phyloP scores from a whole-genome alignment of 2,113 vertebrate species.

The Chloebia gouldiae region DNA sequence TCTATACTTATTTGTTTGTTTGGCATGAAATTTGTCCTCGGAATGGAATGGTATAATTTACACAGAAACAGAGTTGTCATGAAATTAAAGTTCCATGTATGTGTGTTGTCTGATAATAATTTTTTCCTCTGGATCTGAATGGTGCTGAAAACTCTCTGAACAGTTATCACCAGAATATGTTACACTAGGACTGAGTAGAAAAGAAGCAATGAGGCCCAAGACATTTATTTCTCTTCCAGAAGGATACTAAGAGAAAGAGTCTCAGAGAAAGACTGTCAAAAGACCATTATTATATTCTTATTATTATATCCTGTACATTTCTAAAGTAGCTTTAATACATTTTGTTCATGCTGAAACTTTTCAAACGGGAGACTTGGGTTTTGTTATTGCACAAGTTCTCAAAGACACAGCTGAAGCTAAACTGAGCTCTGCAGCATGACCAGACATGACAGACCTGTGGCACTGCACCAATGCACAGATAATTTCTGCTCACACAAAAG shows the following conservation, averaged over 20 bases:
- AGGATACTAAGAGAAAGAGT: neutral
- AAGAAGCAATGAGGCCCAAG: neutral
- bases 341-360: neutral
- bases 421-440: neutral
- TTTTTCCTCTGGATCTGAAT: neutral
- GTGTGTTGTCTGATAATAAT: neutral
- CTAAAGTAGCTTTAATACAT: neutral
- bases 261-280: neutral
- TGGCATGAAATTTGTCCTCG: neutral
- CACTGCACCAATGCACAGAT: neutral
- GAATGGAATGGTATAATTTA: neutral
- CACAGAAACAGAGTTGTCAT: neutral
- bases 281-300: neutral
- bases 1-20: neutral
- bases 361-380: neutral
- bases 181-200: neutral
- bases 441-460: neutral
- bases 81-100: neutral
- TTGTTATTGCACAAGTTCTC: accelerated
- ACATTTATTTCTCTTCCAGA: neutral
- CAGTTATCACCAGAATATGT: neutral
- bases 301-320: neutral
- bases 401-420: neutral
- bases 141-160: neutral
- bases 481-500: neutral